phyloP scores from a whole-genome alignment of 2,888 invertebrate genomes.

The Coenonympha glycerion region DNA sequence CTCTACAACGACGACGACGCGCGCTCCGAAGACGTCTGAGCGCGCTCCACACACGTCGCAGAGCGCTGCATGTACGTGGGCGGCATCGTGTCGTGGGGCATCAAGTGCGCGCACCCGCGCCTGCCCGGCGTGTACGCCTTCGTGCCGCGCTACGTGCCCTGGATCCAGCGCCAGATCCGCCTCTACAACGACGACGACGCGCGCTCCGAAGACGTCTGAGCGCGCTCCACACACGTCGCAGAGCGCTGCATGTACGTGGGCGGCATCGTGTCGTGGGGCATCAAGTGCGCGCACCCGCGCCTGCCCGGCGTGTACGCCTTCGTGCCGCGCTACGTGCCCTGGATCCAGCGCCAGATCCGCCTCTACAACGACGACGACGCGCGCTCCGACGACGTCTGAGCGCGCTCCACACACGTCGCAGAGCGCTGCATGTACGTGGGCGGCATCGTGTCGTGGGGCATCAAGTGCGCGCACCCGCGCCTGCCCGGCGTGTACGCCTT shows the following conservation, averaged over 20 bases:
- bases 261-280: slow-evolving; percentile 54
- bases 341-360: slow-evolving; percentile 84
- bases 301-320: slow-evolving; percentile 91
- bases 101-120: slow-evolving; percentile 90
- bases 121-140: slow-evolving; percentile 91
- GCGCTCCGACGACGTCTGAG: slow-evolving; percentile 33
- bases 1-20: slow-evolving; percentile 68
- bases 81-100: slow-evolving; percentile 54
- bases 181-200: slow-evolving; percentile 68
- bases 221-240: too few relatives aligned
- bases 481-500: slow-evolving; percentile 91
- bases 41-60: too few relatives aligned
- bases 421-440: slow-evolving; percentile 37
- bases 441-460: slow-evolving; percentile 54
- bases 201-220: slow-evolving; percentile 33
- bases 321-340: slow-evolving; percentile 87
- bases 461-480: slow-evolving; percentile 90
- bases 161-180: slow-evolving; percentile 84
- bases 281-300: slow-evolving; percentile 90
- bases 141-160: slow-evolving; percentile 87
- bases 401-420: too few relatives aligned
- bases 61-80: slow-evolving; percentile 37
- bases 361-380: slow-evolving; percentile 68
- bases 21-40: slow-evolving; percentile 33
- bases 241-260: slow-evolving; percentile 37